Conservation (phyloP, 2,113 vertebrate species). For the Chascanopsetta lugubris region DNA sequence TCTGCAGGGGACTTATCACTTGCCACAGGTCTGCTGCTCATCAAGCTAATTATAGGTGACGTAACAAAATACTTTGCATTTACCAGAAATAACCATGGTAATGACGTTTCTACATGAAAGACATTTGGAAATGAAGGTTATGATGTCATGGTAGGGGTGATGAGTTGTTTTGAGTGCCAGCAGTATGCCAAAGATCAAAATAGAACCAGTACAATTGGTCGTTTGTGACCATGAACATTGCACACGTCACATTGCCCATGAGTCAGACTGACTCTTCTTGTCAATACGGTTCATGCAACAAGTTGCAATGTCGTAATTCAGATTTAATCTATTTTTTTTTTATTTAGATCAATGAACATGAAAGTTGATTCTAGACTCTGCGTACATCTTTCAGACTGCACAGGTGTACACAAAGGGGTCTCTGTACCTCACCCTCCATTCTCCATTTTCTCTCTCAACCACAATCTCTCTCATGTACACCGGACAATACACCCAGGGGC, state of each 20-base stretch:
- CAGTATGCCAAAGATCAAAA: not conserved
- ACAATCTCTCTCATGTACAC: constrained; percentile 3
- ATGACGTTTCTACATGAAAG: not conserved
- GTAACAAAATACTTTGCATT: too few species aligned
- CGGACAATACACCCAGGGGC: constrained; percentile 2
- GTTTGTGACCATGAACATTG: not conserved
- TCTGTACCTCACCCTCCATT: constrained; percentile 41
- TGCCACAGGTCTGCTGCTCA: too few species aligned
- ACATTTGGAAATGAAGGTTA: not conserved
- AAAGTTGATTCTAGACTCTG: not conserved
- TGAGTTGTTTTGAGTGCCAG: not conserved
- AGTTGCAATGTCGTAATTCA: too few species aligned
- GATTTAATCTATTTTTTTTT: too few species aligned
- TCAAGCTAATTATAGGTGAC: not conserved
- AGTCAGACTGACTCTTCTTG: not conserved
- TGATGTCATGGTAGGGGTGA: not conserved
- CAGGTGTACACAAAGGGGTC: constrained; percentile 49
- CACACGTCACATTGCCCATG: not conserved
- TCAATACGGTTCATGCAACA: not conserved
- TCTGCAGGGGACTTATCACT: too few species aligned
- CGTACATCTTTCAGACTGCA: constrained; percentile 16
- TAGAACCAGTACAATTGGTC: not conserved
- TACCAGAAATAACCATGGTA: not conserved
- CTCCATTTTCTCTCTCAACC: constrained; percentile 27
- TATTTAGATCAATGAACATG: too few species aligned